Percentiles rank a stretch among this genome's conserved stretches.
Conservation (phyloP, 2,113 vertebrate species). For the human (Homo sapiens) region GRCh38 chr13:91107001-91107500, state of each 20-base stretch:
- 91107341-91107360: background rate
- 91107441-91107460: background rate
- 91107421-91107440: background rate
- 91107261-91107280: background rate
- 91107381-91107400: background rate
- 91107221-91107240: background rate
- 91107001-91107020: too few relatives aligned
- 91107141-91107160: slow-evolving; percentile 23
- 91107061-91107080: background rate
- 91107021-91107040: background rate
- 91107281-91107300: background rate
- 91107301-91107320: background rate
- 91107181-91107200: background rate
- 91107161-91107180: slow-evolving; percentile 42
- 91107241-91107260: background rate
- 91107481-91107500: background rate
- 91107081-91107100: slow-evolving; percentile 29
- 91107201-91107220: background rate
- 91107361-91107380: background rate
- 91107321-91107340: background rate
- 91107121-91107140: background rate
- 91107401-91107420: background rate
- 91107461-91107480: background rate
- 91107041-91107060: background rate
- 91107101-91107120: slow-evolving; percentile 41